These are phyloP conservation scores for Poecilobothrus nobilitatus DNA, from an alignment of 2,888 invertebrate species.

Conservation along the genomic window DNA sequence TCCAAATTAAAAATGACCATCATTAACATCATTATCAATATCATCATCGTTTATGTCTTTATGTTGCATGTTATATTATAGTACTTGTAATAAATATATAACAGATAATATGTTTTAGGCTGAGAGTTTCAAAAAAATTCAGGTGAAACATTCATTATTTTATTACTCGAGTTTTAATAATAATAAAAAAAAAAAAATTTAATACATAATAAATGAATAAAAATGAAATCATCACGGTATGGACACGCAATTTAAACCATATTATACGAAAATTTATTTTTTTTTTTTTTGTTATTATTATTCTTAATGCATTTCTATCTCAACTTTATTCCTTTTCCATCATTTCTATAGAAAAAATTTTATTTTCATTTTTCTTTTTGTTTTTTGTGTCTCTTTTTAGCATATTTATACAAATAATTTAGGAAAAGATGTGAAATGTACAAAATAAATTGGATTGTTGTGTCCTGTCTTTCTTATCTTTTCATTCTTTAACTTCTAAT, in stretches of 20 bases:
- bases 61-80: not conserved
- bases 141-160: slow-evolving; percentile 6
- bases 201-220: not conserved
- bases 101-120: not conserved
- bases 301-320: not conserved
- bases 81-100: not conserved
- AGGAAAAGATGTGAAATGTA: no score
- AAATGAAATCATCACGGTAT: slow-evolving; percentile 9
- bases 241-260: slow-evolving; percentile 9
- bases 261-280: slow-evolving; percentile 12
- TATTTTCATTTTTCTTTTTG: no score
- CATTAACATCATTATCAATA: not conserved
- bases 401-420: no score
- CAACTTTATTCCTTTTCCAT: not conserved
- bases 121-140: not conserved
- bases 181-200: slow-evolving; percentile 17
- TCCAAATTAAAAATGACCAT: not conserved
- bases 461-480: no score
- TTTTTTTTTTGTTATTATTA: not conserved
- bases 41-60: not conserved
- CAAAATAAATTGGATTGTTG: no score
- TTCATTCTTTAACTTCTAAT: no score
- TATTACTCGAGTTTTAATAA: slow-evolving; percentile 29
- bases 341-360: not conserved
- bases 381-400: no score